phyloP scores from a whole-genome alignment of 1,140 invertebrate genomes.

The Lepidotrigona ventralis region DNA sequence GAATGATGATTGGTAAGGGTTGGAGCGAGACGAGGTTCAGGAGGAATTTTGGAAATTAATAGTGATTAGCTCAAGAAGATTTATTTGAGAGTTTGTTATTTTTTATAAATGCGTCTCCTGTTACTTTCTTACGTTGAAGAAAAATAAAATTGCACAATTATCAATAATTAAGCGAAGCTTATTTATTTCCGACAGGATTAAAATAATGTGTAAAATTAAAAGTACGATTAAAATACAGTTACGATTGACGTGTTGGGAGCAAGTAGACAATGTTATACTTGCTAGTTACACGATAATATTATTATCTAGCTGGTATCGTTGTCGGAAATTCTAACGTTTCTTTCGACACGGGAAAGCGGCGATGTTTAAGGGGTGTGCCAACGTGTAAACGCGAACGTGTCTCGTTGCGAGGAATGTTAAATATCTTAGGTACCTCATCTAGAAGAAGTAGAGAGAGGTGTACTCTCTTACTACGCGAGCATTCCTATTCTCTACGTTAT shows the following conservation, averaged over 20 bases:
- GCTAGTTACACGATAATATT: not conserved
- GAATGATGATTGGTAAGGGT: too few species aligned
- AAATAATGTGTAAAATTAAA: not conserved
- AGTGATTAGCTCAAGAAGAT: too few species aligned
- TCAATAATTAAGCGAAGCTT: not conserved
- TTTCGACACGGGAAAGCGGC: not conserved
- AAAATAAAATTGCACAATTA: not conserved
- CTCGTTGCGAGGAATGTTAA: constrained; percentile 38
- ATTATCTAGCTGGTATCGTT: not conserved
- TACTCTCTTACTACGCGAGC: not conserved
- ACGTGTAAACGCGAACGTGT: constrained; percentile 27
- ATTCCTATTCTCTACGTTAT: constrained; percentile 15
- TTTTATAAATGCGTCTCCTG: not conserved
- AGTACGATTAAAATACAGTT: fast-evolving
- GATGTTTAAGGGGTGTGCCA: not conserved
- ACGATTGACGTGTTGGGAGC: not conserved
- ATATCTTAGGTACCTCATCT: constrained; percentile 8
- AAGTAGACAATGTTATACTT: not conserved
- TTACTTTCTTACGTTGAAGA: not conserved
- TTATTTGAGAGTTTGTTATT: too few species aligned
- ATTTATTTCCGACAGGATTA: not conserved
- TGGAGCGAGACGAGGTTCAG: not conserved
- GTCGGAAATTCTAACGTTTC: not conserved
- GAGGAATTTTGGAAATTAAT: too few species aligned
- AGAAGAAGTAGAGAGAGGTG: not conserved